phyloP scores from a whole-genome alignment of 64 coral and sea anemone genomes.

The Montipora efflorescens region DNA sequence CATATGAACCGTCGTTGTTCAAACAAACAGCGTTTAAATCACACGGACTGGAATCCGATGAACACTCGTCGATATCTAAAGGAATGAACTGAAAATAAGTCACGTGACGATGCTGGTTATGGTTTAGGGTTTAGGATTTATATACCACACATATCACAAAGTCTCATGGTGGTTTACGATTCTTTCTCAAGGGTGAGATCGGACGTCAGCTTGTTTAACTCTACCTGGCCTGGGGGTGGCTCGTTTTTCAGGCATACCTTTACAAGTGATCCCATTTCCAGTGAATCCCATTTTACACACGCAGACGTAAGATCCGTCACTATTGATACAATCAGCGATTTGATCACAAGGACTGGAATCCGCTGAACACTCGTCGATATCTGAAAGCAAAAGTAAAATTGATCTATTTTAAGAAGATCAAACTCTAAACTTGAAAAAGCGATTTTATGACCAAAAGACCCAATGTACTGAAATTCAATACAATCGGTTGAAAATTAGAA shows the following conservation, averaged over 20 bases:
- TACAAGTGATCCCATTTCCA: conserved; percentile 34
- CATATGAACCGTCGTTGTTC: conserved; percentile 49
- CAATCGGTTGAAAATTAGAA: too few species aligned
- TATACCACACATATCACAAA: too few species aligned
- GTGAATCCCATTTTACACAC: conserved; percentile 38
- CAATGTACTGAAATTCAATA: too few species aligned
- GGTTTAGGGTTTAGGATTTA: too few species aligned
- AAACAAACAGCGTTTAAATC: conserved; percentile 54
- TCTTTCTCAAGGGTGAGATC: too few species aligned
- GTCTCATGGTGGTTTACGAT: too few species aligned
- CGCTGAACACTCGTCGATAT: conserved; percentile 33
- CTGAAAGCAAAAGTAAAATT: conserved; percentile 3
- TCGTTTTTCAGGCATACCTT: conserved; percentile 4
- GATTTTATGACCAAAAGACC: too few species aligned
- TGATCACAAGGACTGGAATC: background rate
- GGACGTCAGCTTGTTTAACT: too few species aligned
- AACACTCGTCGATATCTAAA: conserved; percentile 29
- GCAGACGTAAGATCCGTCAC: conserved; percentile 18
- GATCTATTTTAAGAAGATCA: too few species aligned
- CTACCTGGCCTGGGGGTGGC: background rate
- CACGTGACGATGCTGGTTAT: too few species aligned
- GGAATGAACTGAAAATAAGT: background rate
- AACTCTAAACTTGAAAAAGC: too few species aligned
- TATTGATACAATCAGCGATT: conserved; percentile 42
- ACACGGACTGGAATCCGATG: conserved; percentile 21